Evolutionary conservation across 2,113 vertebrate species (phyloP), one percentile per base, ranked within the genome.

Genomic region (Empidonax alnorum): DNA sequence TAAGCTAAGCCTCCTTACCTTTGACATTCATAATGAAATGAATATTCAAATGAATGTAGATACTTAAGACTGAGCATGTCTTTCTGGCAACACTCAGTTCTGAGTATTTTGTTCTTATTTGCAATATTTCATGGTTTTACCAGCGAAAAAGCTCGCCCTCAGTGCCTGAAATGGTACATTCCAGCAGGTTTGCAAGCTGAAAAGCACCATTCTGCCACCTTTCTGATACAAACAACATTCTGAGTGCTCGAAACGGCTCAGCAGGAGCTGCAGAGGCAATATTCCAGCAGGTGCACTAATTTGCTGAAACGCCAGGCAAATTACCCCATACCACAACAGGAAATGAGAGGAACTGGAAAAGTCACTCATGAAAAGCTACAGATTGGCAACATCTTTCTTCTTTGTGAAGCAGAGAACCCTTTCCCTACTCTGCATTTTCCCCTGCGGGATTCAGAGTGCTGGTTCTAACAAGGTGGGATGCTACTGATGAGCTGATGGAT

Each of bases 161-260:
- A 28, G 56, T 7, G 24, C 25, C 80, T 84, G 73, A 47, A 77
- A 52, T 2, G 86, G 80, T 91, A 87, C 41, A 35, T 91, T 93
- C 89, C 91, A 87, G 68, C 68, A 86, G 68, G 72, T 86, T 67
- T 84, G 68, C 23, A 55, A 66, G 76, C 61, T 89, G 39, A 90
- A 86, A 84, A 92, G 61, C 47, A 74, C 73, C 77, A 56, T 87
- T 94, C 89, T 90, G 69, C 83, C 86, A 92, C 93, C 91, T 89
- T 89, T n/a, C 86, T 90, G 83, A 74, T 44, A 89, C 8, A 87
- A 67, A 87, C 16, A 24, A 63, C 61, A n/a, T 68, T 74, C 53
- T 1, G 6, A 94, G 76, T 2, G 42, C 65, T 39, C 23, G n/a
- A 78, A 87, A 47, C 24, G 28, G 56, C 94, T 90, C 91, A 52